phyloP scores from a whole-genome alignment of 2,797 vertebrate genomes.

The Pterois miles region DNA sequence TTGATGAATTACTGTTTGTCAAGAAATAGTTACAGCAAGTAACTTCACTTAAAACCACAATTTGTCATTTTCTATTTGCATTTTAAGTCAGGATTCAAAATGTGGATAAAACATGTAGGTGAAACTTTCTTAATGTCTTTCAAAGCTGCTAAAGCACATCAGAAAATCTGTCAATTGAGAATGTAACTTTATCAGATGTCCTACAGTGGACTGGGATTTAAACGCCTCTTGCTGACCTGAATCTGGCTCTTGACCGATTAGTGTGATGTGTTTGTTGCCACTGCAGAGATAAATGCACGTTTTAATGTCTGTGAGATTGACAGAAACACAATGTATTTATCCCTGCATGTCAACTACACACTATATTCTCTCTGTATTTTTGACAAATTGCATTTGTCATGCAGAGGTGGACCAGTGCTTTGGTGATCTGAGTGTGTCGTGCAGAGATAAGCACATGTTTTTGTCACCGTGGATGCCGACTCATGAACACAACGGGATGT shows the following conservation, averaged over 20 bases:
- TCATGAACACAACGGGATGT: not conserved
- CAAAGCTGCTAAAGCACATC: no score
- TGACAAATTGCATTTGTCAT: constrained; percentile 13
- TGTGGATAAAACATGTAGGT: not conserved
- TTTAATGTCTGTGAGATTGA: not conserved
- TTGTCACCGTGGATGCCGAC: not conserved
- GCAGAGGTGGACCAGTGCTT: constrained; percentile 23
- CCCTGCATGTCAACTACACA: no score
- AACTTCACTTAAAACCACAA: no score
- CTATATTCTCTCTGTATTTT: not conserved
- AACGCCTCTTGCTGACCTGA: not conserved
- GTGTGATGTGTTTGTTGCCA: not conserved
- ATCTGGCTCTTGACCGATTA: not conserved
- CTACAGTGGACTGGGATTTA: not conserved
- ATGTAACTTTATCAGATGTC: not conserved
- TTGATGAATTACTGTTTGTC: not conserved
- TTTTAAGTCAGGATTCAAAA: not conserved
- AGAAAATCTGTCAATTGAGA: not conserved
- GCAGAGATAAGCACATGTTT: constrained; percentile 24
- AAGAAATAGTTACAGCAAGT: no score
- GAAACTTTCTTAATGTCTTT: not conserved
- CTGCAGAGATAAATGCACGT: constrained; percentile 33
- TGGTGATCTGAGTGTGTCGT: not conserved
- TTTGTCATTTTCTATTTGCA: not conserved
- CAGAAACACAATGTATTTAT: not conserved